Evolutionary conservation across 2,888 invertebrate genomes (phyloP).

Genomic region (Eupithecia subumbrata): DNA sequence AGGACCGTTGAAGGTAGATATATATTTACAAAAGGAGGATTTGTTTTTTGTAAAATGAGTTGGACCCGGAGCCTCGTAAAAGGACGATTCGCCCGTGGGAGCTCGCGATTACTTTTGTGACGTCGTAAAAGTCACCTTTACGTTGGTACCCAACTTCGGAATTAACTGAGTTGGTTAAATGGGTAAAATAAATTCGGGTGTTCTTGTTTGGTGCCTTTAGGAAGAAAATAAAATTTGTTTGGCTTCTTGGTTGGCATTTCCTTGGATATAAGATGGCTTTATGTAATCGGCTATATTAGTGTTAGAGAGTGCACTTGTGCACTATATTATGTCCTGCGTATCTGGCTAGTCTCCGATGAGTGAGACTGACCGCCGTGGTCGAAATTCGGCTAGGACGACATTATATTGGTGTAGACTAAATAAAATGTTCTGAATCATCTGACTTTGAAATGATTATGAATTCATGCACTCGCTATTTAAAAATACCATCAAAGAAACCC

Average conservation of each 20-base stretch:
- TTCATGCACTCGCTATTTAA: background rate
- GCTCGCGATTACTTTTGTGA: slow-evolving; percentile 48
- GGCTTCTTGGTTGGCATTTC: background rate
- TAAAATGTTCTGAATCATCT: background rate
- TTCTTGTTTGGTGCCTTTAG: slow-evolving; percentile 24
- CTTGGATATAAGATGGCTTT: background rate
- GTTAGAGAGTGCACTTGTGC: background rate
- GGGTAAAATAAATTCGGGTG: slow-evolving; percentile 32
- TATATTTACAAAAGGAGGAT: slow-evolving; percentile 60
- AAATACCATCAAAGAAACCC: slow-evolving; percentile 17
- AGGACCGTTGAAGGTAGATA: slow-evolving; percentile 58
- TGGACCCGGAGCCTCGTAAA: slow-evolving; percentile 47
- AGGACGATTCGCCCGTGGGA: slow-evolving; percentile 41
- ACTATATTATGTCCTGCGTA: too few species aligned
- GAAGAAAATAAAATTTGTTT: background rate
- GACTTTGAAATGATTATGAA: background rate
- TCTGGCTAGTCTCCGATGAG: too few species aligned
- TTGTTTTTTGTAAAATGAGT: slow-evolving; percentile 46
- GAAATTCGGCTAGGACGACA: too few species aligned
- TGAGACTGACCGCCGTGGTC: too few species aligned
- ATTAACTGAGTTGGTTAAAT: slow-evolving; percentile 43
- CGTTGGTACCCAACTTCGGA: slow-evolving; percentile 44
- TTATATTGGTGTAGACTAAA: background rate
- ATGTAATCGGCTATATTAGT: background rate
- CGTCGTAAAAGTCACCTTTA: slow-evolving; percentile 49